Conservation (phyloP, 1,140 invertebrate genomes). For the Cyclina sinensis region DNA sequence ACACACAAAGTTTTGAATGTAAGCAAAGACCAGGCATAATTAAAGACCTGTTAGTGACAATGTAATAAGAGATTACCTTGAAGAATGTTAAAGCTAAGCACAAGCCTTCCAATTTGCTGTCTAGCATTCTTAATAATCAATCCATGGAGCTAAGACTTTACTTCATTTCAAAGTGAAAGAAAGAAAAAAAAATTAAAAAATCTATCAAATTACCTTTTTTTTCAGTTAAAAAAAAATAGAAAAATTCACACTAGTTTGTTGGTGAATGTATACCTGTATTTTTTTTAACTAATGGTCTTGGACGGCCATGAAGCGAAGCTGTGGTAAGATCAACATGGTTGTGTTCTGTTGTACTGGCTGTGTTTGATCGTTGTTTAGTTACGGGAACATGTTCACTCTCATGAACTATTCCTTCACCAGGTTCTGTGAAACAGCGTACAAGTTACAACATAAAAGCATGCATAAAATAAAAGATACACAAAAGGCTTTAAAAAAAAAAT, state of each 20-base stretch:
- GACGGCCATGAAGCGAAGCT: slow-evolving; percentile 55
- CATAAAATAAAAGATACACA: slow-evolving; percentile 21
- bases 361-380: slow-evolving; percentile 37
- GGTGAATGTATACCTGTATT: slow-evolving; percentile 40
- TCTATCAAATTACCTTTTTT: no score
- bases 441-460: slow-evolving; percentile 37
- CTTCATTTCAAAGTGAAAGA: no score
- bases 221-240: neutral
- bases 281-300: slow-evolving; percentile 58
- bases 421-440: slow-evolving; percentile 47
- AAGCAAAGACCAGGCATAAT: no score
- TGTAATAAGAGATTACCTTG: no score
- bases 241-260: neutral
- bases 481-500: no score
- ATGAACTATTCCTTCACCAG: slow-evolving; percentile 38
- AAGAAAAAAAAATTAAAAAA: no score
- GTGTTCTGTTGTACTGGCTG: slow-evolving; percentile 14
- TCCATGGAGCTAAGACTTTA: no score
- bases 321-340: slow-evolving; percentile 32
- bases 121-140: no score
- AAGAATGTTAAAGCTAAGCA: no score
- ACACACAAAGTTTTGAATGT: no score
- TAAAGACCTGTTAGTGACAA: no score
- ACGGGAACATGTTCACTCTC: slow-evolving; percentile 5
- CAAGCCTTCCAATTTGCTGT: no score